phyloP scores from a whole-genome alignment of 2,888 invertebrate genomes.

The Anoncus sp. region DNA sequence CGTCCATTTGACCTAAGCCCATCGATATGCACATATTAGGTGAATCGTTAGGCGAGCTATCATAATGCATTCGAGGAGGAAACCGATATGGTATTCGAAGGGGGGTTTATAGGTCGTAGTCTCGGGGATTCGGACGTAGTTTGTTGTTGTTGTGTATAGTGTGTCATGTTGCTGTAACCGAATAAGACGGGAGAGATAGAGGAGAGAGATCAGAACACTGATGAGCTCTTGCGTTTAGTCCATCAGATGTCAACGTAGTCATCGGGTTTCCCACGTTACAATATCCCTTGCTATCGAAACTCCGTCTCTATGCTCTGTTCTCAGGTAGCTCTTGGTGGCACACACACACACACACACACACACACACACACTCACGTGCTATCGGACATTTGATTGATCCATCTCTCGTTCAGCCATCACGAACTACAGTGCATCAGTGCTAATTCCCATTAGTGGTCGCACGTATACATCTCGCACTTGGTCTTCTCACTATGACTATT shows the following conservation, averaged over 20 bases:
- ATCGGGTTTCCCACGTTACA: slow-evolving; percentile 66
- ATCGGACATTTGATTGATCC: slow-evolving; percentile 76
- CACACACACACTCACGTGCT: slow-evolving; percentile 52
- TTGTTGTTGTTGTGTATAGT: slow-evolving; percentile 6
- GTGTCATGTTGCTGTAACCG: not conserved
- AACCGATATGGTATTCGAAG: slow-evolving; percentile 42
- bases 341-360: slow-evolving; percentile 19
- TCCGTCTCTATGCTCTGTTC: not conserved
- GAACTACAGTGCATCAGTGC: slow-evolving; percentile 46
- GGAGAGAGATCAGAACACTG: slow-evolving; percentile 49
- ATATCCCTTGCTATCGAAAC: slow-evolving; percentile 13
- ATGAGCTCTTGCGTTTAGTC: slow-evolving; percentile 71
- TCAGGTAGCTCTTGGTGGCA: not conserved
- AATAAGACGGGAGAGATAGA: not conserved
- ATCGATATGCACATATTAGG: slow-evolving; percentile 16
- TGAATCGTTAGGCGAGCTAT: slow-evolving; percentile 28
- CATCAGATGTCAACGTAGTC: slow-evolving; percentile 73
- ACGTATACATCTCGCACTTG: slow-evolving; percentile 25
- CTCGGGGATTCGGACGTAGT: slow-evolving; percentile 7
- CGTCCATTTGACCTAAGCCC: not conserved
- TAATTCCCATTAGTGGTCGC: slow-evolving; percentile 73
- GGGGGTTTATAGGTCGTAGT: not conserved
- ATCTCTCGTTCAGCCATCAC: slow-evolving; percentile 54
- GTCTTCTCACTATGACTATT: slow-evolving; percentile 10
- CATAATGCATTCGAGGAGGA: slow-evolving; percentile 36